These are phyloP conservation scores for Synergus itoensis DNA, from an alignment of 2,888 invertebrate genomes.

Conservation along the genomic window DNA sequence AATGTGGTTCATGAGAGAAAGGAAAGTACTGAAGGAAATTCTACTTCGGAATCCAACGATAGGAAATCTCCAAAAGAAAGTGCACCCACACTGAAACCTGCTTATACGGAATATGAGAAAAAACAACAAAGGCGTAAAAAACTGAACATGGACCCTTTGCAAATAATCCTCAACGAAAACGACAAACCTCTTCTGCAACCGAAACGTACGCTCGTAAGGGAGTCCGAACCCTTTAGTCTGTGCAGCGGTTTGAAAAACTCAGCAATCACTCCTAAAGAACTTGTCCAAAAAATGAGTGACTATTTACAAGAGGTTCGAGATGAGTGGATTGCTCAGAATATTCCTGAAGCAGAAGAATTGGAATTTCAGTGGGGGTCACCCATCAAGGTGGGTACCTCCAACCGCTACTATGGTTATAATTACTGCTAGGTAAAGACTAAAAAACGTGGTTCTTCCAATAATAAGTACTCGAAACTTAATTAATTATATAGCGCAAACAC, in stretches of 20 bases:
- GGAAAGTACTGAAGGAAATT: background rate
- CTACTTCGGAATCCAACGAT: background rate
- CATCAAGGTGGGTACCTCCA: slow-evolving; percentile 75
- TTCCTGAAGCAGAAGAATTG: slow-evolving; percentile 48
- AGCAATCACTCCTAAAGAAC: slow-evolving; percentile 52
- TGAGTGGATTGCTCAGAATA: slow-evolving; percentile 52
- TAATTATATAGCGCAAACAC: background rate
- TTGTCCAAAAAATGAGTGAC: slow-evolving; percentile 51
- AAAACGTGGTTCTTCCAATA: background rate
- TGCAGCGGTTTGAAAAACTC: slow-evolving; percentile 33
- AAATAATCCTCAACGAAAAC: background rate
- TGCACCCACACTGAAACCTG: background rate
- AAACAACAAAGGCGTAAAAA: background rate
- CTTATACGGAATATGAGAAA: background rate
- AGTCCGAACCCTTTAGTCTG: background rate
- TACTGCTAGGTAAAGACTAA: slow-evolving; percentile 46
- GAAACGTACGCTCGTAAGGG: slow-evolving; percentile 23
- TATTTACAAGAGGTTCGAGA: slow-evolving; percentile 64
- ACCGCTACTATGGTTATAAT: slow-evolving; percentile 54
- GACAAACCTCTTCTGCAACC: background rate
- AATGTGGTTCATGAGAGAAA: background rate
- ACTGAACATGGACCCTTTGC: slow-evolving; percentile 47
- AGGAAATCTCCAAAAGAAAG: background rate
- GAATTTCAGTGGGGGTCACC: slow-evolving; percentile 70
- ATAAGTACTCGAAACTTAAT: background rate